These are phyloP conservation scores for Empis livida DNA, from an alignment of 2,888 invertebrate genomes.

Conservation along the genomic window DNA sequence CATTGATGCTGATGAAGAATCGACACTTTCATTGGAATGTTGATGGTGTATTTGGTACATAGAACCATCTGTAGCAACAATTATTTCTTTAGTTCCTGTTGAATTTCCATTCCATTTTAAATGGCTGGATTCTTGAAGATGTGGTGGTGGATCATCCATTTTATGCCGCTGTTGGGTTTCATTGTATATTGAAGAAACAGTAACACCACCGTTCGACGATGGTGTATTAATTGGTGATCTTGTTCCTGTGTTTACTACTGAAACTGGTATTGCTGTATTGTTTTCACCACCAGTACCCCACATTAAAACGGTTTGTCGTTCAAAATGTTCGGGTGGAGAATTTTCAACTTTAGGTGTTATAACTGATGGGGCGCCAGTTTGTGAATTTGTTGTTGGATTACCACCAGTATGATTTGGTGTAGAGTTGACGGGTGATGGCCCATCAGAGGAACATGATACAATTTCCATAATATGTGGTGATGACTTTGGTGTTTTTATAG, in stretches of 20 bases:
- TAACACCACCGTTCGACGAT: conserved; percentile 30
- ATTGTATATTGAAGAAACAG: conserved; percentile 15
- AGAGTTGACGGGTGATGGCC: conserved; percentile 29
- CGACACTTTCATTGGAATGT: conserved; percentile 7
- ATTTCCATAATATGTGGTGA: conserved; percentile 37
- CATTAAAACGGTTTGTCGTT: conserved; percentile 83
- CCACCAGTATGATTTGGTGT: conserved; percentile 8
- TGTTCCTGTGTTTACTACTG: conserved; percentile 18
- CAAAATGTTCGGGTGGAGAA: conserved; percentile 31
- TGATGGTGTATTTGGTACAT: conserved; percentile 14
- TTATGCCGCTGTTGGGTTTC: conserved; percentile 8
- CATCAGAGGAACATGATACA: conserved; percentile 35
- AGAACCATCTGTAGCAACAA: background rate
- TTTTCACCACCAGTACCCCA: conserved; percentile 54
- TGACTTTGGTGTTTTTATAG: conserved; percentile 35
- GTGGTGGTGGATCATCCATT: conserved; percentile 8
- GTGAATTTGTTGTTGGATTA: conserved; percentile 1
- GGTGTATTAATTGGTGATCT: conserved; percentile 32
- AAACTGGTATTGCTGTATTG: conserved; percentile 12
- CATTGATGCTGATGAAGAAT: background rate
- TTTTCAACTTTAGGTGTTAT: conserved; percentile 32
- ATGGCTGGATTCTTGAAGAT: conserved; percentile 9
- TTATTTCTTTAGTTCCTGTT: conserved; percentile 6
- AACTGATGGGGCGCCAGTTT: conserved; percentile 5
- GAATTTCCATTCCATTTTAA: conserved; percentile 14